Conservation (phyloP, 1,140 invertebrate species). For the Saxidomus purpurata region DNA sequence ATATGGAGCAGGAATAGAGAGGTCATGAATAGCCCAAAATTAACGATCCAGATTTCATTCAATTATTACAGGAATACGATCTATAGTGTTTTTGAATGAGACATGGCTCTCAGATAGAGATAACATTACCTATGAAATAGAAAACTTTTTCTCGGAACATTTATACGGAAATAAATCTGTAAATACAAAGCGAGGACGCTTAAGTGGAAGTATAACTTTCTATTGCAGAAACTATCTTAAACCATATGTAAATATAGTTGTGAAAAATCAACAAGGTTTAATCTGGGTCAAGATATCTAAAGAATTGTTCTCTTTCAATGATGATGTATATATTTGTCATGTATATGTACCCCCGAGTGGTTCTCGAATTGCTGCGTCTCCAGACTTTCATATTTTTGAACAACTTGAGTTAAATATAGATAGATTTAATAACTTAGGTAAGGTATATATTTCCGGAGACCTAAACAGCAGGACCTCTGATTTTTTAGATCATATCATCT, state of each 20-base stretch:
- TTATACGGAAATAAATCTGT: constrained; percentile 18
- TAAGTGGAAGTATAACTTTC: constrained; percentile 4
- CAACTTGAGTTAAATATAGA: not conserved
- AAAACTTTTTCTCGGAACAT: not conserved
- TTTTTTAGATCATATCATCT: not conserved
- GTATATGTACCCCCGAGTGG: not conserved
- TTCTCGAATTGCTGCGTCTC: not conserved
- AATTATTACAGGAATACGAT: not conserved
- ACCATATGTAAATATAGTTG: not conserved
- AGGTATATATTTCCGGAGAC: constrained; percentile 8
- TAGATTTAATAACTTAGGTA: not conserved
- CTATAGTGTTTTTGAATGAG: not conserved
- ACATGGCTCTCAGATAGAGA: not conserved
- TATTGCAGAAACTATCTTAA: not conserved
- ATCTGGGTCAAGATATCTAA: not conserved
- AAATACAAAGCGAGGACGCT: constrained; percentile 4
- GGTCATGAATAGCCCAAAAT: not conserved
- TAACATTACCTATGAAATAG: not conserved
- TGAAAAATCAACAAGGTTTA: not conserved
- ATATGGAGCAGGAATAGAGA: not conserved
- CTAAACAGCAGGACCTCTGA: not conserved
- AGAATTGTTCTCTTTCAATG: constrained; percentile 1
- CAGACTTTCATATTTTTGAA: not conserved
- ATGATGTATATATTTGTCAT: constrained; percentile 17
- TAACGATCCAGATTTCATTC: not conserved